phyloP scores from a whole-genome alignment of 1,140 invertebrate genomes.

The Rhopalosiphum padi region DNA sequence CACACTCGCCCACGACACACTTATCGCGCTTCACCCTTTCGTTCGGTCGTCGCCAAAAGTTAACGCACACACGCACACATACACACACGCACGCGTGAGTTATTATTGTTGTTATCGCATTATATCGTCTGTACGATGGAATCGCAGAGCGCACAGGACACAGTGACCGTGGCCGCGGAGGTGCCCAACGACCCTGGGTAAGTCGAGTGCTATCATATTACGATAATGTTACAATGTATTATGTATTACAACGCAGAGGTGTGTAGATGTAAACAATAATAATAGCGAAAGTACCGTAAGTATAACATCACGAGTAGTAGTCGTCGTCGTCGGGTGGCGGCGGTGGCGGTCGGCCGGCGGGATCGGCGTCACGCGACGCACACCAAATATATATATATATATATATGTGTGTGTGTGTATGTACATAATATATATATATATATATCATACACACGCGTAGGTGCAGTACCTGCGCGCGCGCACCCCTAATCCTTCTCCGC shows the following conservation, averaged over 20 bases:
- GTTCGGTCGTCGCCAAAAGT: neutral
- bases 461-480: neutral
- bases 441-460: neutral
- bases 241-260: neutral
- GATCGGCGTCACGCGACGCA: neutral
- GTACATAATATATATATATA: neutral
- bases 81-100: neutral
- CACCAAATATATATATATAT: neutral
- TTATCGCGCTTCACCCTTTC: conserved; percentile 5
- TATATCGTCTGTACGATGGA: conserved; percentile 24
- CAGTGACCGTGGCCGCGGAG: conserved; percentile 53
- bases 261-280: neutral
- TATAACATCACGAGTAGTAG: neutral
- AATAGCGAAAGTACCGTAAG: neutral
- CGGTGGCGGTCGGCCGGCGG: too few relatives aligned
- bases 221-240: neutral
- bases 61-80: neutral
- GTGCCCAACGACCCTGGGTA: conserved; percentile 58
- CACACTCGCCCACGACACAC: neutral
- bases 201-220: neutral
- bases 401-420: neutral
- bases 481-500: neutral
- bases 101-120: neutral
- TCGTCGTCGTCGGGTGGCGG: neutral
- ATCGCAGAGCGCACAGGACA: conserved; percentile 45